These are phyloP conservation scores for Miltochrista miniata DNA, from an alignment of 2,888 invertebrate genomes.

Conservation along the genomic window DNA sequence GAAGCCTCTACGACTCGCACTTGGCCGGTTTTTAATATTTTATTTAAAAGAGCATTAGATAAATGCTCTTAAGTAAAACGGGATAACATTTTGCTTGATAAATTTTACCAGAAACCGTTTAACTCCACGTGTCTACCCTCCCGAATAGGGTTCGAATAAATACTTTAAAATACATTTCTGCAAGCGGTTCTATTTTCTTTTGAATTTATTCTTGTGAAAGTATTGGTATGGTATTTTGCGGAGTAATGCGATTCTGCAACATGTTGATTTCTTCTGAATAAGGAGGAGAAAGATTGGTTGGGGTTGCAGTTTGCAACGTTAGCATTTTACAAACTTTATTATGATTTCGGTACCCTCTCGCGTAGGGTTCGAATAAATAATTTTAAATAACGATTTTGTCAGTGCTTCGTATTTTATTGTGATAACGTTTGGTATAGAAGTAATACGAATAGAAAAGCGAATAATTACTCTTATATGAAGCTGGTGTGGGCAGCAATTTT, in stretches of 20 bases:
- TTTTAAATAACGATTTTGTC: no score
- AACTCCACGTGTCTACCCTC: slow-evolving; percentile 9
- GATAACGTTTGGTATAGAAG: no score
- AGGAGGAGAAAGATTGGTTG: not conserved
- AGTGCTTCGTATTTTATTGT: no score
- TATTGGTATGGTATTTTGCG: not conserved
- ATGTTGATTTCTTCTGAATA: not conserved
- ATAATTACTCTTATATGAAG: no score
- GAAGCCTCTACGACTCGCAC: no score
- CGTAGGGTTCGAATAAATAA: no score
- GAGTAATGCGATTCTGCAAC: not conserved
- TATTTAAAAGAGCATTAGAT: no score
- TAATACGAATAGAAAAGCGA: no score
- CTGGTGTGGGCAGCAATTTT: no score
- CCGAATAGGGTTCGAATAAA: slow-evolving; percentile 15
- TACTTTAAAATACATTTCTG: slow-evolving; percentile 13
- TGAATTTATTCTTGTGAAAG: not conserved
- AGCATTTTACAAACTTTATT: not conserved
- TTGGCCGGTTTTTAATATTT: no score
- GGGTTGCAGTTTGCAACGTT: not conserved
- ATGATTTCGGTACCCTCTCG: not conserved
- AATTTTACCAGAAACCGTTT: slow-evolving; percentile 10
- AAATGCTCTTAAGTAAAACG: no score
- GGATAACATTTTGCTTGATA: no score
- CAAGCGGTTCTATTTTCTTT: slow-evolving; percentile 2